These are phyloP conservation scores for Pteromalus puparum DNA, from an alignment of 1,140 invertebrate species.

Conservation along the genomic window DNA sequence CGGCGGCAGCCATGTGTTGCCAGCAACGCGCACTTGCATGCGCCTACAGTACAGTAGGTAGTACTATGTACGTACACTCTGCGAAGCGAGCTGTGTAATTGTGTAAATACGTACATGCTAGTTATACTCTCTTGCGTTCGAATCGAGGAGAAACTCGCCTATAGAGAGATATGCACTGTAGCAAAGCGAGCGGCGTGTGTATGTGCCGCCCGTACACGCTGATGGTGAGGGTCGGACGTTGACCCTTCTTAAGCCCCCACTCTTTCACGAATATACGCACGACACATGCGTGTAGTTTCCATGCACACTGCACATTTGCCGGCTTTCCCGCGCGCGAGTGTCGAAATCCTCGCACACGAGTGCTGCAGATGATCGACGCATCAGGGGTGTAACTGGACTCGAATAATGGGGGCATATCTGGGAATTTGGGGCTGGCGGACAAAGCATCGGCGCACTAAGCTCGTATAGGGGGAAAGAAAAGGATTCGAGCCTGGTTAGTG, in stretches of 20 bases:
- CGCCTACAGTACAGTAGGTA: not conserved
- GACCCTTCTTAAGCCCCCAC: constrained; percentile 66
- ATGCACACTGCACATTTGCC: too few relatives aligned
- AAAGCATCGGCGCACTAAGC: too few relatives aligned
- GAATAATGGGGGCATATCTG: too few relatives aligned
- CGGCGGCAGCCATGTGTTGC: constrained; percentile 43
- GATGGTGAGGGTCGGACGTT: constrained; percentile 75
- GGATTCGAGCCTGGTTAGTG: not conserved
- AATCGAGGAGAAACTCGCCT: constrained; percentile 46
- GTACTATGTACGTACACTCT: not conserved
- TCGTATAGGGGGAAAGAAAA: not conserved
- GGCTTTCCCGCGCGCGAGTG: too few relatives aligned
- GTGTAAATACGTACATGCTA: not conserved
- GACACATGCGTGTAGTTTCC: constrained; percentile 52
- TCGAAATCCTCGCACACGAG: not conserved
- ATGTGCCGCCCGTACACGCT: constrained; percentile 66
- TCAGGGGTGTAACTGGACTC: too few relatives aligned
- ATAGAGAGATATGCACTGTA: constrained; percentile 55
- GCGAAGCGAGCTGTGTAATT: not conserved
- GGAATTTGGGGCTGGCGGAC: too few relatives aligned
- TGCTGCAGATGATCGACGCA: not conserved
- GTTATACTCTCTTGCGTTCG: not conserved
- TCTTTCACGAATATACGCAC: constrained; percentile 55
- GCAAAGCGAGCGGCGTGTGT: constrained; percentile 51
- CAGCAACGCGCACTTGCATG: not conserved